phyloP scores from a whole-genome alignment of 1,140 invertebrate genomes.

The Stratiolaelaps scimitus region DNA sequence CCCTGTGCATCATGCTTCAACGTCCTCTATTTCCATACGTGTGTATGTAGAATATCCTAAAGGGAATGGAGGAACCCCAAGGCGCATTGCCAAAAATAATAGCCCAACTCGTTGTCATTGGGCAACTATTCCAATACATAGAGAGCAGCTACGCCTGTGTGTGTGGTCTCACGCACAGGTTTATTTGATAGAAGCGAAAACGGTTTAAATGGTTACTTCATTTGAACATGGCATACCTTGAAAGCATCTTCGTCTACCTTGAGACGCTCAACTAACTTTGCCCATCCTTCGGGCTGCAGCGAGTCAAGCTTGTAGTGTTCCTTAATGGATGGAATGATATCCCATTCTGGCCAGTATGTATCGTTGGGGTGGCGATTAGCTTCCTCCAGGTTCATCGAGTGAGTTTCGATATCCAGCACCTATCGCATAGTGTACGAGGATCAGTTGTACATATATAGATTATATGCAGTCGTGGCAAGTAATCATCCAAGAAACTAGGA shows the following conservation, averaged over 20 bases:
- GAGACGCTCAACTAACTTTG: slow-evolving; percentile 66
- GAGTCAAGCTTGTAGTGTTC: slow-evolving; percentile 67
- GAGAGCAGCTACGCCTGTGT: neutral
- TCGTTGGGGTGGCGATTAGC: slow-evolving; percentile 51
- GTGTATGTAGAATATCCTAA: too few species aligned
- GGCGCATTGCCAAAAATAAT: neutral
- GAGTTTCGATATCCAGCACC: slow-evolving; percentile 84
- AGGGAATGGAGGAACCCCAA: too few species aligned
- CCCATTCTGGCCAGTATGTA: slow-evolving; percentile 64
- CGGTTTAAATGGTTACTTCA: too few species aligned
- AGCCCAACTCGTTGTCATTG: neutral
- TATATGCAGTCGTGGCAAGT: neutral
- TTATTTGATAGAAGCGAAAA: too few species aligned
- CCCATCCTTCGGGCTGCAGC: slow-evolving; percentile 68
- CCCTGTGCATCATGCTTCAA: too few species aligned
- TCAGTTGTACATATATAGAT: too few species aligned
- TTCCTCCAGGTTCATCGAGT: slow-evolving; percentile 87
- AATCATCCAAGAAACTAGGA: slow-evolving; percentile 23
- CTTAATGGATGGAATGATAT: slow-evolving; percentile 69
- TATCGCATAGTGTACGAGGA: slow-evolving; percentile 29
- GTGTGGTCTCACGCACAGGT: too few species aligned
- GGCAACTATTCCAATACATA: neutral
- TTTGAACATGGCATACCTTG: slow-evolving; percentile 71
- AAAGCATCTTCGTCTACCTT: slow-evolving; percentile 68
- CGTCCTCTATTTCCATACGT: too few species aligned